Base-by-base conservation (phyloP, 2,113 vertebrate species). In the Carollia perspicillata region DNA sequence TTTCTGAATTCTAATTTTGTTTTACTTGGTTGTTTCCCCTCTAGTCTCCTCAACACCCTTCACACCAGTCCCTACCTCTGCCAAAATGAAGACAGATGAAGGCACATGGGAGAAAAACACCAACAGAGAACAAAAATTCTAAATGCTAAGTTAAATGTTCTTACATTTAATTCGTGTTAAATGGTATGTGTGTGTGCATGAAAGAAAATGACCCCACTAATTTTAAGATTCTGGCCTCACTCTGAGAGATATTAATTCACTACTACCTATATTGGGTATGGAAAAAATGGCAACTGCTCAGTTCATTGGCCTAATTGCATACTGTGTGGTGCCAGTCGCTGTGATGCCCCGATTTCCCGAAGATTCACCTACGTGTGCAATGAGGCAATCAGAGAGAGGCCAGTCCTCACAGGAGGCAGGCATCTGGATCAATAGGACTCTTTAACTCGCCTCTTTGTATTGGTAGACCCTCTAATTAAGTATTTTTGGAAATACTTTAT, bases 401-500 rank as follows among this genome's bases (percentile, higher is more conserved):
- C 8, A 66, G 13, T 35, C 20, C 20, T 75, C n/a, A 42, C 33
- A 69, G 13, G 44, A 80, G 58, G 28, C 37, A 95, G 55, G 35
- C 77, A 47, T 77, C 28, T 74, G 33, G 14, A 90, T 69, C 84
- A 84, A 23, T 28, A 20, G n/a, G 40, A 65, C 71, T 84, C 18
- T 80, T 94, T 84, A 84, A 81, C 58, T 88, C 75, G n/a, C 8
- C 60, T 93, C 17, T 79, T 85, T 79, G 26, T 92, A 72, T 88
- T 44, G 83, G 53, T 60, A 72, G 28, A 75, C 8, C 8, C 51
- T 74, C 6, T 77, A 66, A 71, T 86, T 79, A 95, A 80, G 55
- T 94, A 95, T 90, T 97, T 96, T 97, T 96, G 92, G 95, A 92
- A 92, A 95, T 63, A 83, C 79, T 83, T 63, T 33, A 66, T 28